A percentile compares a stretch with the other conserved stretches of the same genome.
These are phyloP conservation scores for Dyspetes luteomarginatus DNA, from an alignment of 2,888 invertebrate genomes.

Conservation along the genomic window DNA sequence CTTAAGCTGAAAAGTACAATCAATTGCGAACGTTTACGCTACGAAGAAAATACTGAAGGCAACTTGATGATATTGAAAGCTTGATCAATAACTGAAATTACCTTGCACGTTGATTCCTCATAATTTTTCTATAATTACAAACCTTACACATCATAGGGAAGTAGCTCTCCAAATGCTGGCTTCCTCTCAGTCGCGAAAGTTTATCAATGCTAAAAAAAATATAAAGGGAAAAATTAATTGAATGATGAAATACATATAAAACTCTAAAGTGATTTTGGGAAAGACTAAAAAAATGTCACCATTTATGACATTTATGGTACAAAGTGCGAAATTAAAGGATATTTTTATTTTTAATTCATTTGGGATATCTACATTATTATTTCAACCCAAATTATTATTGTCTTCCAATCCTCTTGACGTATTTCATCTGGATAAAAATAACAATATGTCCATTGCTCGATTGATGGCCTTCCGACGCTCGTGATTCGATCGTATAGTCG, in stretches of 20 bases:
- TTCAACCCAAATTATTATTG: neutral
- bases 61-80: neutral
- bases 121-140: too few species aligned
- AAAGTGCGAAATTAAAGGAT: too few species aligned
- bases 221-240: too few species aligned
- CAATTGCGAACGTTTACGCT: neutral
- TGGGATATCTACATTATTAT: neutral
- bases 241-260: too few species aligned
- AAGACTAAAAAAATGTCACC: too few species aligned
- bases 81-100: neutral
- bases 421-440: neutral
- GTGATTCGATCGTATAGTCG: conserved; percentile 33
- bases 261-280: too few species aligned
- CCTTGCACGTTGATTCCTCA: neutral
- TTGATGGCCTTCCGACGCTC: conserved; percentile 1
- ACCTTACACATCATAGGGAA: too few species aligned
- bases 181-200: too few species aligned
- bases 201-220: too few species aligned
- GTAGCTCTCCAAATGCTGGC: too few species aligned
- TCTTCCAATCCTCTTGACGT: neutral
- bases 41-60: neutral
- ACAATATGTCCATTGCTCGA: neutral
- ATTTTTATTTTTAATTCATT: neutral
- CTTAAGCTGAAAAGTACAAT: neutral
- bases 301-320: too few species aligned